Evolutionary conservation across 2,113 vertebrate genomes (phyloP).

Genomic region (Ailuropoda melanoleuca): DNA sequence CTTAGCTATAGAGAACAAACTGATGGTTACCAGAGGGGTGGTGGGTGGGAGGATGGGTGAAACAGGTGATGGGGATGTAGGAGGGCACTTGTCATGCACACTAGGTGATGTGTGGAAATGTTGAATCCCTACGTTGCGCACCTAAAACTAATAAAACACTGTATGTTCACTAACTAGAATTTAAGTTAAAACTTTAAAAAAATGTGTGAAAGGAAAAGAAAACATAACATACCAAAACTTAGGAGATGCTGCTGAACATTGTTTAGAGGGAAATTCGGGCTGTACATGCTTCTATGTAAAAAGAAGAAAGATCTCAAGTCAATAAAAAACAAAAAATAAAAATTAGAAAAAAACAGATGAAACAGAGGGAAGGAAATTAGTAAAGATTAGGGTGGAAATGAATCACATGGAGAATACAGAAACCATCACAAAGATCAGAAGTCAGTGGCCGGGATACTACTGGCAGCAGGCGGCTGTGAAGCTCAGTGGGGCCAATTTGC

Average conservation of each 20-base stretch:
- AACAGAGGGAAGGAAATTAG: constrained; percentile 26
- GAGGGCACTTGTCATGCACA: neutral
- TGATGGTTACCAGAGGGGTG: neutral
- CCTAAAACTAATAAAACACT: neutral
- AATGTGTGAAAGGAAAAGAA: neutral
- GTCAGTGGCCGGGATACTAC: neutral
- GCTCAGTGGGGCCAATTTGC: neutral
- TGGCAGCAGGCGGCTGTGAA: neutral
- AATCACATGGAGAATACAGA: neutral
- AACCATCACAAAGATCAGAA: neutral
- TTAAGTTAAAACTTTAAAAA: neutral
- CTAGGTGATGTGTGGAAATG: neutral
- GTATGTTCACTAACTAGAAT: neutral
- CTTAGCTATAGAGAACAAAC: neutral
- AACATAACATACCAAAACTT: neutral
- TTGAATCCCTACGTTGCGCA: neutral
- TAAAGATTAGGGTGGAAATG: neutral
- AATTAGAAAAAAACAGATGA: neutral
- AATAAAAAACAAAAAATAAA: neutral
- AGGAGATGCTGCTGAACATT: neutral
- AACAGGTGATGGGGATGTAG: neutral
- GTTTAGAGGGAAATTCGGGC: neutral
- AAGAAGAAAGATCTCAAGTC: constrained; percentile 15
- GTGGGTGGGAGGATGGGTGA: neutral
- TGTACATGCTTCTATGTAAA: neutral